These are phyloP conservation scores for Villa cingulata DNA, from an alignment of 2,888 invertebrate genomes.

Conservation along the genomic window DNA sequence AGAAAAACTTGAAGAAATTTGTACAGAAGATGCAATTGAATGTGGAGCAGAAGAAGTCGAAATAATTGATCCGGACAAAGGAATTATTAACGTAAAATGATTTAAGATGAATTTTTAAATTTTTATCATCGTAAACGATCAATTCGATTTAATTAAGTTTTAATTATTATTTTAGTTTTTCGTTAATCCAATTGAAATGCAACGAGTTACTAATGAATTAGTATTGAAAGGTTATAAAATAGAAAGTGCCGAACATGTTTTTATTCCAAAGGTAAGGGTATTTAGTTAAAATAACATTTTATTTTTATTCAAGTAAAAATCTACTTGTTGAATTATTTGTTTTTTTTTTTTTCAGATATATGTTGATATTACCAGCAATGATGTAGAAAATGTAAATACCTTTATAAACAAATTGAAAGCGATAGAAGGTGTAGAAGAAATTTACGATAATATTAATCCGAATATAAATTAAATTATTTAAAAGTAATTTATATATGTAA, in stretches of 20 bases:
- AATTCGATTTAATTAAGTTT: too few species aligned
- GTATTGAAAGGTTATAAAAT: constrained; percentile 24
- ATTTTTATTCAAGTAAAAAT: too few species aligned
- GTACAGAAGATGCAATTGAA: constrained; percentile 52
- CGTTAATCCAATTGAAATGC: constrained; percentile 39
- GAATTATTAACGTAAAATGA: constrained; percentile 23
- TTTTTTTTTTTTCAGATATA: constrained; percentile 36
- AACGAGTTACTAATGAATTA: constrained; percentile 38
- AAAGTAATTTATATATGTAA: too few species aligned
- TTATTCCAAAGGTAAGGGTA: constrained; percentile 24
- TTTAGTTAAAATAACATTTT: too few species aligned
- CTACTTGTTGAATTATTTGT: background rate
- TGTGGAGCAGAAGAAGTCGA: constrained; percentile 55
- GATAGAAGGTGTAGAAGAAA: constrained; percentile 43
- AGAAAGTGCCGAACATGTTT: constrained; percentile 26
- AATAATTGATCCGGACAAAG: constrained; percentile 33
- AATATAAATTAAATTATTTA: background rate
- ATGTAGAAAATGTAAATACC: constrained; percentile 35
- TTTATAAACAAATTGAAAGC: constrained; percentile 41
- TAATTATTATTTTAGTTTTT: constrained; percentile 44
- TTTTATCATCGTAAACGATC: too few species aligned
- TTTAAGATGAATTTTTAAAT: background rate
- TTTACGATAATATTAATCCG: constrained; percentile 43
- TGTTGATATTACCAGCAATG: constrained; percentile 39
- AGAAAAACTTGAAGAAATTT: constrained; percentile 38